Percentiles rank a stretch among this genome's conserved stretches.
Conservation (phyloP, 1,140 invertebrate species). For the Goniozus legneri region DNA sequence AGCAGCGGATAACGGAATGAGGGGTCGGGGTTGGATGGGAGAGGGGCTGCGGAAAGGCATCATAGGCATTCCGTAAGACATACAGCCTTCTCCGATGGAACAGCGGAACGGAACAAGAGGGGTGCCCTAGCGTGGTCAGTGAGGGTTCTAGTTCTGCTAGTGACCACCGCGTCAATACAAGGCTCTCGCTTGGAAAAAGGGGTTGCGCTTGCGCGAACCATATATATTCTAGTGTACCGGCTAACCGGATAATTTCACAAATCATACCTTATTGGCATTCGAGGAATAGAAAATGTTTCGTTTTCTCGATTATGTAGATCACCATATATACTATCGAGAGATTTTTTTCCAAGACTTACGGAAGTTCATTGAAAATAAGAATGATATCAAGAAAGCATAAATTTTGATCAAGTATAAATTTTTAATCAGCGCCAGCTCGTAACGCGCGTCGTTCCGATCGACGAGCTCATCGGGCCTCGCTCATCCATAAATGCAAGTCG, state of each 20-base stretch:
- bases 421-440: too few species aligned
- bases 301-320: too few species aligned
- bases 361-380: too few species aligned
- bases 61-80: conserved; percentile 51
- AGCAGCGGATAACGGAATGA: conserved; percentile 12
- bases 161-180: conserved; percentile 52
- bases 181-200: conserved; percentile 34
- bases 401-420: too few species aligned
- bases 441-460: too few species aligned
- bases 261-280: conserved; percentile 21
- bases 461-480: neutral
- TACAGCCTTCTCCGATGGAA: conserved; percentile 35
- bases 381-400: too few species aligned
- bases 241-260: conserved; percentile 34
- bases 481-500: conserved; percentile 32
- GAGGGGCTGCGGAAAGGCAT: conserved; percentile 37
- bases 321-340: too few species aligned
- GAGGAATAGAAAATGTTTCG: too few species aligned
- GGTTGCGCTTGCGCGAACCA: conserved; percentile 44
- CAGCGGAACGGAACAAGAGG: conserved; percentile 33
- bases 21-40: conserved; percentile 10
- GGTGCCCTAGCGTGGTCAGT: conserved; percentile 37
- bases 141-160: conserved; percentile 36
- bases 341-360: too few species aligned
- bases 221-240: conserved; percentile 33